phyloP scores from a whole-genome alignment of 2,797 vertebrate species.

The Pipistrellus pygmaeus region DNA sequence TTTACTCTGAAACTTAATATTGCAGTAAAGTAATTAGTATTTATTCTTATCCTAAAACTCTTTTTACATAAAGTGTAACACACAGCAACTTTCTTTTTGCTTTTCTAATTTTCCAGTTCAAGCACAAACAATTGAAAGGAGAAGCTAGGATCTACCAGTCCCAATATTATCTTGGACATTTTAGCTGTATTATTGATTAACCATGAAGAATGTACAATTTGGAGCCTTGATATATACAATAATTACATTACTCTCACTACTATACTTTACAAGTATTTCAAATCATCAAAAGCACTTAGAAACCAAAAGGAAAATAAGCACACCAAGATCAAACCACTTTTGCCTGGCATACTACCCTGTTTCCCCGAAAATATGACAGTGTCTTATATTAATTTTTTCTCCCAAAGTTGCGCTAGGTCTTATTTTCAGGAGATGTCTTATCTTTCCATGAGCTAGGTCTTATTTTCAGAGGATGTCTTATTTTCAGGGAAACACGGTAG shows the following conservation, averaged over 20 bases:
- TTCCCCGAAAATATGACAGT: too few relatives aligned
- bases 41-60: not conserved
- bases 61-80: not conserved
- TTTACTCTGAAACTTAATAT: not conserved
- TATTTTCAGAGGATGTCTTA: too few relatives aligned
- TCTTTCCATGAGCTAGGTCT: too few relatives aligned
- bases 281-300: not conserved
- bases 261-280: not conserved
- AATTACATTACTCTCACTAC: not conserved
- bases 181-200: not conserved
- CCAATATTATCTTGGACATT: not conserved
- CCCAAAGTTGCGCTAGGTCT: too few relatives aligned
- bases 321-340: not conserved
- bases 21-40: constrained; percentile 40
- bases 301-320: not conserved
- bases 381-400: too few relatives aligned
- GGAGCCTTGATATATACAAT: not conserved
- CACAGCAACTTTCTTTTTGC: not conserved
- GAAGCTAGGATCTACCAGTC: not conserved
- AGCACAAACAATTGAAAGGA: not conserved
- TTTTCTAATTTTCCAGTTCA: not conserved
- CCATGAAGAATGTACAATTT: not conserved
- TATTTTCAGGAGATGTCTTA: too few relatives aligned
- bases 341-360: not conserved
- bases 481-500: too few relatives aligned